Evolutionary conservation across 1,140 invertebrate species (phyloP), one percentile per base, ranked within the genome.

Genomic region (Phthorimaea operculella): DNA sequence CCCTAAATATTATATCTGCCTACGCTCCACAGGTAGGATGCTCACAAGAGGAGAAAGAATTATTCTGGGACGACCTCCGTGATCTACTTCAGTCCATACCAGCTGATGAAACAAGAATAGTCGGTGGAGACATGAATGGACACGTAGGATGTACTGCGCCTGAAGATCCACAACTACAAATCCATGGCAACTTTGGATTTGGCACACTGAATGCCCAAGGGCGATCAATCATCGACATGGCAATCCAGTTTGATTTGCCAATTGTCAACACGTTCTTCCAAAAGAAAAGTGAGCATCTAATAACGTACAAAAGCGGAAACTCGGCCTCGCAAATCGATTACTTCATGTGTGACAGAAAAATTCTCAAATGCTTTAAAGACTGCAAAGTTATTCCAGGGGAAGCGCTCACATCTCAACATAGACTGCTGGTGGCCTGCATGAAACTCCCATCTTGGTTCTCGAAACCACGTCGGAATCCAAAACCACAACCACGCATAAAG

Each of bases 71-170:
- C 6, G 54, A 56, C 0, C 34, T 62, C 18, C 49, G 57, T 17
- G 14, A 12, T 1, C 11, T 59, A 1, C 11, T 63, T 9, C 34
- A 16, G 6, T 12, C n/a, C 1, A 54, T 59, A 11, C 51, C 57
- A 1, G 12, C 7, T 1, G 34, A 9, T 17, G 57, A 63, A 36
- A 17, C 42, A 1, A 54, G 54, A 4, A 49, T 21, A n/a, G 21
- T 64, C 1, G 60, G 42, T 51, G 63, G 57, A 7, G 60, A 66
- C 39, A 51, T 66, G 15, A 66, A 66, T 62, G 58, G 63, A 10
- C 63, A 66, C 52, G 58, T 66, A 3, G 58, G 63, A 12, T n/a
- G n/a, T n/a, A n/a, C n/a, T n/a, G n/a, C n/a, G n/a, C n/a, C n/a
- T n/a, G 10, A 28, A 44, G 28, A 4, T 11, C 57, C 50, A 45